Base-by-base conservation (phyloP, 2,888 invertebrate genomes). In the Dynastes maya region DNA sequence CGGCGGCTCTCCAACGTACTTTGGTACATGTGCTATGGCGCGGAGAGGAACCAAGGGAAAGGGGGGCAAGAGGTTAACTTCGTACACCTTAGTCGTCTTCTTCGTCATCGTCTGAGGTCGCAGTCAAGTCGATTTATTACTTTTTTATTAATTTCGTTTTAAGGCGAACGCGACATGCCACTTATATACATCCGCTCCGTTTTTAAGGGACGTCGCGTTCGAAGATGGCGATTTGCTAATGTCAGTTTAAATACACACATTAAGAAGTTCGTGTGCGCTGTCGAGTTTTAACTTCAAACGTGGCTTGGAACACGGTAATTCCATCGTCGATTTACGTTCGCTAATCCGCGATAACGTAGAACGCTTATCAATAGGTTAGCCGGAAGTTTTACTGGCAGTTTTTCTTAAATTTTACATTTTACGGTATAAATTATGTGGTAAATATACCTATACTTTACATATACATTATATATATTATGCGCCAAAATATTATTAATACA, bases 91-190 rank as follows among this genome's bases (percentile, higher is more conserved):
- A 13, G 4, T 63, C 63, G 63, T 16, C 32, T 32, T 22, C 55
- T n/a, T 22, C 55, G 55, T 55, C 22, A 22, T 22, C 32, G 32
- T 37, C 32, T 37, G 63, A 22, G 29, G 63, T 32, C 32, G 63
- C 63, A 11, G n/a, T 3, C n/a, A 13, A 55, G 29, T 32, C 63
- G 63, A 63, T 63, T 63, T 63, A 63, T 63, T 63, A 63, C 63
- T 63, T 63, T 58, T 63, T 63, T 63, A 63, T 63, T 63, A 63
- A 63, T 63, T 63, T 63, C 63, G 9, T 63, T 63, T 63, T 63
- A 63, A 63, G 63, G 11, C 63, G 63, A 63, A 3, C 11, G 63
- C 63, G 63, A 63, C 32, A 8, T 22, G 55, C 22, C 16, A 22
- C n/a, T 55, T 55, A 55, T 55, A 16, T n/a, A 4, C 22, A 55